Base-by-base conservation (phyloP, 2,888 invertebrate species). In the Cephus spinipes region DNA sequence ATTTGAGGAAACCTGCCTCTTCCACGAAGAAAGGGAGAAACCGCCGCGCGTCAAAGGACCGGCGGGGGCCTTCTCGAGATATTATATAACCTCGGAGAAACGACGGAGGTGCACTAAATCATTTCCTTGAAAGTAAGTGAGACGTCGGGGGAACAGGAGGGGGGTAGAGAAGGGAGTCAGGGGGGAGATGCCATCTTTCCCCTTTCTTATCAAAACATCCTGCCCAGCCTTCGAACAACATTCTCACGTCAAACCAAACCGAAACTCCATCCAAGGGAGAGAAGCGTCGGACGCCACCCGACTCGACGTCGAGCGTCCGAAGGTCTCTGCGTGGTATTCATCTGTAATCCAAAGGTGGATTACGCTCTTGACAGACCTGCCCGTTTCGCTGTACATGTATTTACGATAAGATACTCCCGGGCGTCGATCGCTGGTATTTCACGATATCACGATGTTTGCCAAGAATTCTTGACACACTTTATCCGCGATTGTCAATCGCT, bases 131-230 rank as follows among this genome's bases (percentile, higher is more conserved):
- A 55, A 55, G 55, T 23, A 55, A 55, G 55, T 55, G 55, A 55
- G 71, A 32, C 71, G 31, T 71, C 71, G 71, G 6, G 71, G 15
- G 0, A 3, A 12, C 1, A 11, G 34, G 34, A 34, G 34, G 11
- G n/a, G 31, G 30, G 4, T 3, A 31, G 71, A 31, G 35, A 74
- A 77, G 74, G 77, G 68, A 35, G 74, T 73, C 74, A 77, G 40
- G 75, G 74, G 69, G 74, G 71, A 32, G 73, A 30, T 33, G 71
- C 11, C 32, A 31, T 30, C 71, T 31, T 1, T 55, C 9, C 55
- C 55, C 55, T 71, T 71, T 33, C 32, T 71, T 71, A 71, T 71
- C 71, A 71, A 71, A 71, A 71, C 71, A 71, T 71, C 71, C 71
- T 33, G 71, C 33, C 71, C 12, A 71, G 71, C 33, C 71, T 71